Percentiles rank a stretch among this genome's conserved stretches.
These are phyloP conservation scores for Pomacea maculata DNA, from an alignment of 1,140 invertebrate genomes.

Conservation along the genomic window DNA sequence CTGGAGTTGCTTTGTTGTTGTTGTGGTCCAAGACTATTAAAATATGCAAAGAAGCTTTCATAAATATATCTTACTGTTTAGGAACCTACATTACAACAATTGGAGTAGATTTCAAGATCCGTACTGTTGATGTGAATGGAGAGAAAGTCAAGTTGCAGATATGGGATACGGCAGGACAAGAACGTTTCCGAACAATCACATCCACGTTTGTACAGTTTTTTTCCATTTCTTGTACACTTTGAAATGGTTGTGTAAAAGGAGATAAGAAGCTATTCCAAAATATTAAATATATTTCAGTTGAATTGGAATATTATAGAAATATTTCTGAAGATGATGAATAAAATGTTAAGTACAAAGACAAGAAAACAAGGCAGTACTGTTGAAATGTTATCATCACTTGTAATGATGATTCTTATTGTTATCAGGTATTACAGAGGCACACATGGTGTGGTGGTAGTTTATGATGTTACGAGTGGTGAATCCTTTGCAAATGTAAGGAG, in stretches of 20 bases:
- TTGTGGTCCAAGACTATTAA: not conserved
- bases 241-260: no score
- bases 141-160: conserved; percentile 98
- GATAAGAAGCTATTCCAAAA: not conserved
- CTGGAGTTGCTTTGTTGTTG: conserved; percentile 9
- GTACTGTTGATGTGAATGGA: conserved; percentile 93
- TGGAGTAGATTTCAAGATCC: conserved; percentile 99
- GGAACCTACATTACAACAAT: conserved; percentile 98
- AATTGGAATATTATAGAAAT: not conserved
- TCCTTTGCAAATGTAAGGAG: conserved; percentile 99
- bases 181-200: conserved; percentile 94
- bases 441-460: conserved; percentile 98
- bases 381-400: not conserved
- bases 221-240: not conserved
- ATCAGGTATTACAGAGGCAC: conserved; percentile 96
- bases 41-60: not conserved
- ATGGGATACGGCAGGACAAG: conserved; percentile 89
- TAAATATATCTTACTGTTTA: conserved; percentile 42
- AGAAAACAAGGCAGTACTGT: not conserved
- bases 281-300: not conserved
- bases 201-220: conserved; percentile 74
- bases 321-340: conserved; percentile 6
- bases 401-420: conserved; percentile 37
- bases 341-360: not conserved
- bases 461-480: conserved; percentile 98